Evolutionary conservation across 1,140 invertebrate species (phyloP), one percentile per base, ranked within the genome.

Genomic region (Rhizoglyphus robini): DNA sequence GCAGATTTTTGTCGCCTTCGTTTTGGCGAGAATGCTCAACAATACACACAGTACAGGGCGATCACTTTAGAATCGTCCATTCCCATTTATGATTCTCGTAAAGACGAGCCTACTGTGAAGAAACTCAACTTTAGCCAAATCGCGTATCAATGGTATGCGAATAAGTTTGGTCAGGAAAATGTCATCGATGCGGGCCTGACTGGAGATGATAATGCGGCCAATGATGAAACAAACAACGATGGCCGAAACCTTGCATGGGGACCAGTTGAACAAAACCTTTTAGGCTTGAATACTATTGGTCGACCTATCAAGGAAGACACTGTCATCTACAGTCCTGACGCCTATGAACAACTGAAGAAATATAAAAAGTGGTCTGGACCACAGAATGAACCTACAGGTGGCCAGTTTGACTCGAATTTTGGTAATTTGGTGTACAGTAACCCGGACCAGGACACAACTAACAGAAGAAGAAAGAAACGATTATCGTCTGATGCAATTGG

Each of bases 1-100:
- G 80, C 83, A 0, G 85, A 88, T 74, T 77, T 87, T 18, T 89
- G 87, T 71, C 80, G 80, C 69, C 70, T 87, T 13, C 74, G 84
- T n/a, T 88, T 86, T 60, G 58, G 58, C 15, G 58, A 60, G 69
- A 86, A 88, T 71, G 68, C 75, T 41, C 80, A 82, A 57, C 74
- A 83, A 38, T 78, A 82, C 36, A 81, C 82, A 20, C 83, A 82
- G 72, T 74, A 89, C 3, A 82, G 82, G 68, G 86, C 83, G 0
- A 76, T 88, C n/a, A 84, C 81, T 4, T 15, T n/a, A n/a, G 54
- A 60, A 18, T 63, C 8, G 41, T 59, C 67, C 4, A 36, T 47
- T 51, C 15, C 15, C 13, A 65, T 73, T 47, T 69, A 79, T 59
- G 77, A 74, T 57, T 69, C 72, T 2, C 71, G 77, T 65, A 72